Evolutionary conservation across 2,113 vertebrate genomes (phyloP).

Genomic region (Geococcyx californianus): DNA sequence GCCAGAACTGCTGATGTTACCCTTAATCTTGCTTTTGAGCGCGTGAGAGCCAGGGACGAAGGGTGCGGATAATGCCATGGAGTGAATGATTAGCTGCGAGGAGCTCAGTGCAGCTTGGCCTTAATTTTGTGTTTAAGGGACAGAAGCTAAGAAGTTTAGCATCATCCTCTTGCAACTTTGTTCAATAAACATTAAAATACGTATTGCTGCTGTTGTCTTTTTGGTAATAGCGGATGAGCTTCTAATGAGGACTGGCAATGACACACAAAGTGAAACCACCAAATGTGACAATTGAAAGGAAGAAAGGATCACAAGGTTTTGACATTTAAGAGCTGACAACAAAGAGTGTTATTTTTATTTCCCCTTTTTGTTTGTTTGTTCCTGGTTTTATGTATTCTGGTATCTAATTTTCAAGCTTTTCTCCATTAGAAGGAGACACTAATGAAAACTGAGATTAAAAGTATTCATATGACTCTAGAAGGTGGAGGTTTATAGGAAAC

Average conservation of each 20-base stretch:
- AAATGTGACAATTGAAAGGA: not conserved
- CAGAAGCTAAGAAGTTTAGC: not conserved
- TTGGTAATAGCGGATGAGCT: not conserved
- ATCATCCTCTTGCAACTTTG: not conserved
- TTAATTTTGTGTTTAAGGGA: not conserved
- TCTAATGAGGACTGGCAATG: not conserved
- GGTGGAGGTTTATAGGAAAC: not conserved
- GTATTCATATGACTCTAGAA: not conserved
- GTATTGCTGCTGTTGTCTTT: not conserved
- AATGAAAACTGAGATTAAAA: not conserved
- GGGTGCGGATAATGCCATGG: not conserved
- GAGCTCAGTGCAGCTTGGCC: not conserved
- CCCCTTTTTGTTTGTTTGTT: not conserved
- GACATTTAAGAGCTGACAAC: not conserved
- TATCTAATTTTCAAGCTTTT: not conserved
- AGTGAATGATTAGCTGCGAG: not conserved
- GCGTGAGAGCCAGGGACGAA: accelerated
- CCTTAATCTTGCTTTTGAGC: not conserved
- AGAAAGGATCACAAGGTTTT: not conserved
- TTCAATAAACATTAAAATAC: not conserved
- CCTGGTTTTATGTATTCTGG: not conserved
- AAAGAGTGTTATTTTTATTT: not conserved
- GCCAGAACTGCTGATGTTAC: not conserved
- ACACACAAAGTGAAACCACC: not conserved
- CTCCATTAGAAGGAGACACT: not conserved